Conservation (phyloP, 2,113 vertebrate species). For the Cynopterus brachyotis region DNA sequence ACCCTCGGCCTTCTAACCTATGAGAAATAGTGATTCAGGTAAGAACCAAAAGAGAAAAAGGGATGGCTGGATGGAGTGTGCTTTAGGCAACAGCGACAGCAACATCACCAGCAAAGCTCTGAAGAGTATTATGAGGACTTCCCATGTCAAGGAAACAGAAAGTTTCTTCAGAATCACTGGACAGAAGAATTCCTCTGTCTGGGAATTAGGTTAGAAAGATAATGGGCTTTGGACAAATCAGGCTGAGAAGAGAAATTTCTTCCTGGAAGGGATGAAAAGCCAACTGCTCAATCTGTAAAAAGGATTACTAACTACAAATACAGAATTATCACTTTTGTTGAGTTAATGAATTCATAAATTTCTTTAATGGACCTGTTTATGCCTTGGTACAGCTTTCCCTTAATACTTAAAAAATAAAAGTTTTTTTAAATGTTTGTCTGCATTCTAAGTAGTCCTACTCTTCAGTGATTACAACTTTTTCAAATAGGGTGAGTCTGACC, state of each 20-base stretch:
- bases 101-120: neutral
- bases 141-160: neutral
- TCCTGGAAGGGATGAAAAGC: neutral
- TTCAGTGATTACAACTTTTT: neutral
- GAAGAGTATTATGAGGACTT: neutral
- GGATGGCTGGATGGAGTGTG: no score
- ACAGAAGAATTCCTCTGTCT: neutral
- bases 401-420: neutral
- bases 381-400: neutral
- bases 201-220: neutral
- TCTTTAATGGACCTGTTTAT: neutral
- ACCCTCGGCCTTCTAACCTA: neutral
- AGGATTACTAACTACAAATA: neutral
- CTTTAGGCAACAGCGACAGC: neutral
- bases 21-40: neutral
- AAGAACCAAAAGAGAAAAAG: neutral
- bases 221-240: neutral
- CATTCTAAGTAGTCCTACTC: neutral
- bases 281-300: neutral
- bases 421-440: neutral
- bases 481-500: neutral
- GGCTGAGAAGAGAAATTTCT: neutral
- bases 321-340: neutral
- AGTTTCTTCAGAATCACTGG: neutral
- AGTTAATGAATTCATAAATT: neutral